Evolutionary conservation across 2,797 vertebrate species (phyloP), one percentile per base, ranked within the genome.

Genomic region (Leucoraja ocellata): DNA sequence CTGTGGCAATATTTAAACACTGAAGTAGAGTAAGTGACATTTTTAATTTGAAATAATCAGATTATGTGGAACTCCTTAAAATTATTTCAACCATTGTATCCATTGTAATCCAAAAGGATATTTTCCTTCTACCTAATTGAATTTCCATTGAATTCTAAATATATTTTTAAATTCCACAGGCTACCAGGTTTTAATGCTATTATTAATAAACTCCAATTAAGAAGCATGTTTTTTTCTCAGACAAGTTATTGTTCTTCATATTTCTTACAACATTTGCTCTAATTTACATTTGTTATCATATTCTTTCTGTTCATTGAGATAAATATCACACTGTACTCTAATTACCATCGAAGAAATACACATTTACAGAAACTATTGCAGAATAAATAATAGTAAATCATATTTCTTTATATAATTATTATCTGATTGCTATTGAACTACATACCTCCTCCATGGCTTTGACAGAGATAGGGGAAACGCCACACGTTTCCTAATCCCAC

Each of bases 401-500:
- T 9, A 46, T 7, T 73, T 76, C 71, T 76, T 54, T n/a, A 73
- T 36, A 54, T 13, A 4, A 4, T 13, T 92, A 74, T 21, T 92
- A 54, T 21, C 36, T 25, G 25, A 76, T 76, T 76, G 23, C 23
- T 71, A 21, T 16, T 32, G 28, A 68, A n/a, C 10, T 78, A 93
- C 95, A 94, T 96, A 97, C 98, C 98, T 98, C 98, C 98, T 95
- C 98, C 97, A 0, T 98, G 97, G 95, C 97, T 98, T 96, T 98
- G 98, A 94, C 98, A 98, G 93, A 98, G 96, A 95, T 98, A 98
- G 0, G 97, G 98, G 94, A 99, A 98, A 68, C 97, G 96, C 97
- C 98, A 99, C 93, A 99, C 98, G 0, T 98, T 98, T 94, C 97
- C 97, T 7, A 98, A 96, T 74, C 98, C 98, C 93, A 98, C 98